Evolutionary conservation across 2,113 vertebrate species (phyloP).

Genomic region (Tetrax tetrax): DNA sequence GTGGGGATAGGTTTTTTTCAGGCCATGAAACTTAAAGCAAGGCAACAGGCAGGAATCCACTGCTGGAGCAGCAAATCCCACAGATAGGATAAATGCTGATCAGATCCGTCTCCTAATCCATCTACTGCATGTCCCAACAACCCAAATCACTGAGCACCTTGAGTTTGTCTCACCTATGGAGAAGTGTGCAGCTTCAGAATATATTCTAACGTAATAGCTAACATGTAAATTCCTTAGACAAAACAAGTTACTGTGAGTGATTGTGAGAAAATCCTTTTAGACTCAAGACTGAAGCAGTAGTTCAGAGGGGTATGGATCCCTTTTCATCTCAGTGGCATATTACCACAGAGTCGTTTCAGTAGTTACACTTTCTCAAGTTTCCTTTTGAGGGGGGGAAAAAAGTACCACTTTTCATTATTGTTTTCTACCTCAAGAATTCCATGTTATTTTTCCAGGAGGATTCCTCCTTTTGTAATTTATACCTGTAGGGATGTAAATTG

Average conservation of each 20-base stretch:
- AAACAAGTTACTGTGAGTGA: background rate
- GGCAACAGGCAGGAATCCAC: background rate
- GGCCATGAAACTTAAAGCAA: background rate
- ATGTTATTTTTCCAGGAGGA: background rate
- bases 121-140: background rate
- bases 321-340: background rate
- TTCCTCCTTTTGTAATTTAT: background rate
- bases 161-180: background rate
- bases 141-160: background rate
- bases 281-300: background rate
- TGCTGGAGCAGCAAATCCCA: background rate
- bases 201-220: background rate
- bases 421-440: background rate
- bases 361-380: background rate
- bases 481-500: background rate
- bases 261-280: background rate
- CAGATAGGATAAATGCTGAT: background rate
- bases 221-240: background rate
- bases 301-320: background rate
- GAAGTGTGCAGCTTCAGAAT: background rate
- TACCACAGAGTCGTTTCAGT: background rate
- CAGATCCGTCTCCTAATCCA: fast-evolving
- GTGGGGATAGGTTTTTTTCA: background rate
- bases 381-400: background rate
- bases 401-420: background rate